These are phyloP conservation scores for Sinocyclocheilus maitianheensis DNA, from an alignment of 2,113 vertebrate genomes.

Conservation along the genomic window DNA sequence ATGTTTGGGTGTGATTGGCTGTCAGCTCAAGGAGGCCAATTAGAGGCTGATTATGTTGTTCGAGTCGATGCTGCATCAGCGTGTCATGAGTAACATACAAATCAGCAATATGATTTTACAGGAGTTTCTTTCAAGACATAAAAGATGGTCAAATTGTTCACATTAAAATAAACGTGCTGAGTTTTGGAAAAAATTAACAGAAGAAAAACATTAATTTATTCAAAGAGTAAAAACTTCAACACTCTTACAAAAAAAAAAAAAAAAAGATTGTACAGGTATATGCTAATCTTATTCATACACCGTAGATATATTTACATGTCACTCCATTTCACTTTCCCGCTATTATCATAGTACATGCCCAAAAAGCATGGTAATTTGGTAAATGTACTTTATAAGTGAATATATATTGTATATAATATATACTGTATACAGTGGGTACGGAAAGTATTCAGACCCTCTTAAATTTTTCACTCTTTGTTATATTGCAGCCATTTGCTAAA, in stretches of 20 bases:
- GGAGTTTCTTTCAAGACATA: not conserved
- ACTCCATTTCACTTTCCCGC: too few relatives aligned
- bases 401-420: too few relatives aligned
- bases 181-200: too few relatives aligned
- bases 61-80: not conserved
- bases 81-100: slow-evolving; percentile 23
- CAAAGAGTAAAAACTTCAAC: too few relatives aligned
- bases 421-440: too few relatives aligned
- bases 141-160: not conserved
- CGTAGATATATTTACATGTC: not conserved
- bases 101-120: not conserved
- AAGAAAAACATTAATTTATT: too few relatives aligned
- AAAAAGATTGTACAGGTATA: too few relatives aligned
- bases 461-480: too few relatives aligned
- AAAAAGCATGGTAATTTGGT: not conserved
- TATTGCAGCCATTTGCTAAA: too few relatives aligned
- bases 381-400: not conserved
- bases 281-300: not conserved
- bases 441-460: too few relatives aligned
- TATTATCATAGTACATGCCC: not conserved
- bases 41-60: slow-evolving; percentile 41
- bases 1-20: slow-evolving; percentile 43
- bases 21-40: slow-evolving; percentile 37
- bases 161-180: not conserved
- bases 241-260: too few relatives aligned